Percentiles rank a stretch among this genome's conserved stretches.
Evolutionary conservation across 2,113 vertebrate genomes (phyloP).

Genomic region (Dendrocopos noguchii): DNA sequence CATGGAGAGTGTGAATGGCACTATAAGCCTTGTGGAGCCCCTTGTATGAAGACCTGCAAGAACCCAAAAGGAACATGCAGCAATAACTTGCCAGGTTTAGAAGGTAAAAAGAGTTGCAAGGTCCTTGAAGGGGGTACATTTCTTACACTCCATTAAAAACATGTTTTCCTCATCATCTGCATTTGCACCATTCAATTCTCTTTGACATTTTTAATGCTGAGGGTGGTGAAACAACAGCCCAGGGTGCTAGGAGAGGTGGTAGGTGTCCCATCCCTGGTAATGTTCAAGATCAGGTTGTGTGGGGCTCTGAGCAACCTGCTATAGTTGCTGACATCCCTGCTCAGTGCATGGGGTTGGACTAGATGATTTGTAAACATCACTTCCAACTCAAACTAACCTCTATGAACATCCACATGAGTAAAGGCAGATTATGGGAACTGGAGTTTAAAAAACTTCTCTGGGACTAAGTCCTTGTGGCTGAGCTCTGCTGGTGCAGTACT

Average conservation of each 20-base stretch:
- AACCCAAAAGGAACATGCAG: constrained; percentile 76
- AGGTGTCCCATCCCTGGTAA: no score
- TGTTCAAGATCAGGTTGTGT: no score
- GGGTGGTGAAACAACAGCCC: no score
- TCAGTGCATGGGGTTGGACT: no score
- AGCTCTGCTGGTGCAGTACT: not conserved
- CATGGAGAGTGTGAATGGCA: constrained; percentile 76
- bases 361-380: no score
- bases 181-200: not conserved
- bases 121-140: not conserved
- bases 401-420: not conserved
- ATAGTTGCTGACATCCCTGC: no score
- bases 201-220: not conserved
- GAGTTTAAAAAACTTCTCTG: not conserved
- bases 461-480: not conserved
- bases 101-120: constrained; percentile 64
- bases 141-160: not conserved
- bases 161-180: not conserved
- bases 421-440: not conserved
- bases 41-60: constrained; percentile 76
- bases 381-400: no score
- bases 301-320: no score
- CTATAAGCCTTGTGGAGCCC: constrained; percentile 76
- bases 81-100: constrained; percentile 71
- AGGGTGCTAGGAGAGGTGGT: no score